A percentile compares a stretch with the other conserved stretches of the same genome.
phyloP scores from a whole-genome alignment of 2,113 vertebrate genomes.

The Aptenodytes patagonicus region DNA sequence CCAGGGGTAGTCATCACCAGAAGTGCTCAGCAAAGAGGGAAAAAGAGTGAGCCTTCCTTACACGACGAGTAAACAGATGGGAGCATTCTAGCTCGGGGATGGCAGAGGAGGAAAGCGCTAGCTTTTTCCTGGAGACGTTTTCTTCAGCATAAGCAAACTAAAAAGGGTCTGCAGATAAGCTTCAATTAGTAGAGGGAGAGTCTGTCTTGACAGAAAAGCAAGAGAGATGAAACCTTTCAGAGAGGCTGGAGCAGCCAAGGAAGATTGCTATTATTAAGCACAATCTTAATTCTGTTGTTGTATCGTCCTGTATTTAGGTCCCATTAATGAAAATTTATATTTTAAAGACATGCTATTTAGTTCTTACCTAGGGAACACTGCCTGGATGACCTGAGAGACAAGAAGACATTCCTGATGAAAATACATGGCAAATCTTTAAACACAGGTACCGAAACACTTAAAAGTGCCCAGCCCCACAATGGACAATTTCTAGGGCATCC shows the following conservation, averaged over 20 bases:
- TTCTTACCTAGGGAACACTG: not conserved
- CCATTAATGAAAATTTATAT: not conserved
- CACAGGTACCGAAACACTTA: not conserved
- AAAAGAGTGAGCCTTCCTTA: not conserved
- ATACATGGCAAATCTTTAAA: not conserved
- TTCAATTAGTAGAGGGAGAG: not conserved
- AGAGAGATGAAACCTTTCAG: not conserved
- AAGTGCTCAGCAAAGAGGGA: not conserved
- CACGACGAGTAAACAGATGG: not conserved
- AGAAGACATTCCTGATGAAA: not conserved
- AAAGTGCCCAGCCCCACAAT: not conserved
- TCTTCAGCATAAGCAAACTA: not conserved
- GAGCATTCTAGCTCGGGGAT: not conserved
- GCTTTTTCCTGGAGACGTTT: not conserved
- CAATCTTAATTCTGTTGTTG: not conserved
- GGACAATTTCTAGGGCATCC: not conserved
- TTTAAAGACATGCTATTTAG: not conserved
- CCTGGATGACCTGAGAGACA: not conserved
- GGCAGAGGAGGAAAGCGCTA: not conserved
- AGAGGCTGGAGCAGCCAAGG: not conserved
- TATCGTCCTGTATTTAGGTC: not conserved
- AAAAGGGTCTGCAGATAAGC: not conserved
- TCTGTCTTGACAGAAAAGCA: not conserved
- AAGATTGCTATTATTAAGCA: not conserved
- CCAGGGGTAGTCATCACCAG: not conserved